These are phyloP conservation scores for Hyalella azteca DNA, from an alignment of 2,888 invertebrate genomes.

Conservation along the genomic window DNA sequence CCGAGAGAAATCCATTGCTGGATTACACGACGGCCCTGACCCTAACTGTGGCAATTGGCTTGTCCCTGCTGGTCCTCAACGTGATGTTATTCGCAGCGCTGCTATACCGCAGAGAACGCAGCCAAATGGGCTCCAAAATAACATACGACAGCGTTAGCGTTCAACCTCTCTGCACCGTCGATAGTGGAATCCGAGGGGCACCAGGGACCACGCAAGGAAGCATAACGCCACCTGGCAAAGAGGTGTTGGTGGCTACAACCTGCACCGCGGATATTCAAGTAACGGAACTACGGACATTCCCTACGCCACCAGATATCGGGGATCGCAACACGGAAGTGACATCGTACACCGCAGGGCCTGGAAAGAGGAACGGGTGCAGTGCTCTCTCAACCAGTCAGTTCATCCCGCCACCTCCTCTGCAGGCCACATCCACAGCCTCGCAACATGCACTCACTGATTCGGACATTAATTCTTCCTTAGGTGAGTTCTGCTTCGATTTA, in stretches of 20 bases:
- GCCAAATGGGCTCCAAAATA: slow-evolving; percentile 48
- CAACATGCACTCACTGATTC: neutral
- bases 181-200: slow-evolving; percentile 50
- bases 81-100: slow-evolving; percentile 56
- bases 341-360: slow-evolving; percentile 47
- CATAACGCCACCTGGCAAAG: slow-evolving; percentile 51
- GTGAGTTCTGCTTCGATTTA: neutral
- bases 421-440: slow-evolving; percentile 44
- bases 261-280: slow-evolving; percentile 53
- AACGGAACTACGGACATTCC: slow-evolving; percentile 55
- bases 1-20: slow-evolving; percentile 42
- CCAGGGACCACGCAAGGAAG: slow-evolving; percentile 52
- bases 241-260: slow-evolving; percentile 40
- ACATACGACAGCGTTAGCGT: slow-evolving; percentile 56
- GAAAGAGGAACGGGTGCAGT: neutral
- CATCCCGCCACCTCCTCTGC: slow-evolving; percentile 54
- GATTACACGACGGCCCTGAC: slow-evolving; percentile 58
- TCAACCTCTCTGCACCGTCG: slow-evolving; percentile 57
- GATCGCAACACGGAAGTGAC: slow-evolving; percentile 57
- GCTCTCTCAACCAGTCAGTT: slow-evolving; percentile 54
- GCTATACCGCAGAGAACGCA: slow-evolving; percentile 52
- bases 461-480: neutral
- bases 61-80: slow-evolving; percentile 57
- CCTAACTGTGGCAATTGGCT: slow-evolving; percentile 55
- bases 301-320: slow-evolving; percentile 56